These are phyloP conservation scores for Noctua comes DNA, from an alignment of 2,888 invertebrate genomes.

Conservation along the genomic window DNA sequence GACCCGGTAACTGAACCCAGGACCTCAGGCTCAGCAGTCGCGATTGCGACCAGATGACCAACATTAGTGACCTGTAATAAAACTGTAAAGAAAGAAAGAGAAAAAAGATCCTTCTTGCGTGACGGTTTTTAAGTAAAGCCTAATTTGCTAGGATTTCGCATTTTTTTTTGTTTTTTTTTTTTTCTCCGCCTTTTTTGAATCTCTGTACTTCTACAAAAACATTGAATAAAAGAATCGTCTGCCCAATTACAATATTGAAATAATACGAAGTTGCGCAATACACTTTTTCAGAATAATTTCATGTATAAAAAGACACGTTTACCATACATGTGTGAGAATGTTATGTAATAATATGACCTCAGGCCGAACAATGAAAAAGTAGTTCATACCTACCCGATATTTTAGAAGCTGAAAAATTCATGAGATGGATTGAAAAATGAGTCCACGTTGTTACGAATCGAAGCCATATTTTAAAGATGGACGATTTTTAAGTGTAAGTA, in stretches of 20 bases:
- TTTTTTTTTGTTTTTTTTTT: background rate
- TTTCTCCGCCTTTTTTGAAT: background rate
- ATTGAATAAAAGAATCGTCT: slow-evolving; percentile 15
- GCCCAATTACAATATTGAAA: slow-evolving; percentile 26
- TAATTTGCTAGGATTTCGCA: background rate
- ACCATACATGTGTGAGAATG: background rate
- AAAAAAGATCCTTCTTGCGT: background rate
- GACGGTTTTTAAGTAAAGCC: background rate
- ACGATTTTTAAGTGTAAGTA: background rate
- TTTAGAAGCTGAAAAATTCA: slow-evolving; percentile 35
- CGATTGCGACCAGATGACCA: too few relatives aligned
- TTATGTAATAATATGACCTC: slow-evolving; percentile 50
- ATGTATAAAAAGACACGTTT: slow-evolving; percentile 22
- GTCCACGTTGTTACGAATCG: background rate
- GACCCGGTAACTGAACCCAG: too few relatives aligned
- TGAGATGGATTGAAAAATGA: slow-evolving; percentile 29
- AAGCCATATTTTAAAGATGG: background rate
- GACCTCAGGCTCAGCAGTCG: too few relatives aligned
- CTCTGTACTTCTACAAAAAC: background rate
- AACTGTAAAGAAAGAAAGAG: background rate
- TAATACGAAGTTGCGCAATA: slow-evolving; percentile 36
- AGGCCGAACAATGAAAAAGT: slow-evolving; percentile 32
- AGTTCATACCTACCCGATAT: slow-evolving; percentile 16
- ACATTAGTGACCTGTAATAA: too few relatives aligned
- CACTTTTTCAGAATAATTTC: slow-evolving; percentile 11